Evolutionary conservation across 2,113 vertebrate species (phyloP).

Genomic region (Reinhardtius hippoglossoides): DNA sequence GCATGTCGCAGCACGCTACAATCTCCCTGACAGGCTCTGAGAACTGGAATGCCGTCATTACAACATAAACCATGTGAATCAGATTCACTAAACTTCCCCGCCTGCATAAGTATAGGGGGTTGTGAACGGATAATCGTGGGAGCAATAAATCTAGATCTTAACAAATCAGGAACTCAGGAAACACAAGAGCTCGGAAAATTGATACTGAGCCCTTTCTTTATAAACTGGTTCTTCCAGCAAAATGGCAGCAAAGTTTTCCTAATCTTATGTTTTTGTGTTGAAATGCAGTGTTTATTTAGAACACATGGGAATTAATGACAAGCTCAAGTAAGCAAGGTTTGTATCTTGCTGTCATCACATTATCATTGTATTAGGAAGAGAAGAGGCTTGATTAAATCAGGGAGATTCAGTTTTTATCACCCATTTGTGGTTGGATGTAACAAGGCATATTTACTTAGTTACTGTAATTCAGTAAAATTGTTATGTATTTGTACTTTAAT

Average conservation of each 20-base stretch:
- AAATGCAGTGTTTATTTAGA: not conserved
- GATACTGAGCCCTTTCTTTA: not conserved
- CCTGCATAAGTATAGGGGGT: not conserved
- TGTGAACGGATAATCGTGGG: slow-evolving; percentile 24
- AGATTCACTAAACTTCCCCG: slow-evolving; percentile 6
- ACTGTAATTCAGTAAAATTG: no score
- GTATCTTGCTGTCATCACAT: not conserved
- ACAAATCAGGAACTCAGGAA: not conserved
- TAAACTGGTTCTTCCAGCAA: slow-evolving; percentile 51
- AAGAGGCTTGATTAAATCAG: not conserved
- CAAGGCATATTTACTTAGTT: not conserved
- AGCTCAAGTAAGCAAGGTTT: not conserved
- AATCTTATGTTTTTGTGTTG: not conserved
- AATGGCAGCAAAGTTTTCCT: not conserved
- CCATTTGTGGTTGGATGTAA: not conserved
- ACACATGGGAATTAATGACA: not conserved
- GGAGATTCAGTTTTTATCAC: not conserved
- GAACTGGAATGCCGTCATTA: slow-evolving; percentile 33
- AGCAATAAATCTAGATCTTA: slow-evolving; percentile 10
- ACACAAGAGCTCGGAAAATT: not conserved
- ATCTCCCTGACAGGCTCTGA: slow-evolving; percentile 20
- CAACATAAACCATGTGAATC: slow-evolving; percentile 40
- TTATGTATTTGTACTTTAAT: no score
- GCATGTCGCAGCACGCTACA: slow-evolving; percentile 56
- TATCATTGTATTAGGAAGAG: not conserved